Percentiles rank a stretch among this genome's conserved stretches.
These are phyloP conservation scores for Plecturocebus donacophilus DNA, from an alignment of 2,113 vertebrate species.

Conservation along the genomic window DNA sequence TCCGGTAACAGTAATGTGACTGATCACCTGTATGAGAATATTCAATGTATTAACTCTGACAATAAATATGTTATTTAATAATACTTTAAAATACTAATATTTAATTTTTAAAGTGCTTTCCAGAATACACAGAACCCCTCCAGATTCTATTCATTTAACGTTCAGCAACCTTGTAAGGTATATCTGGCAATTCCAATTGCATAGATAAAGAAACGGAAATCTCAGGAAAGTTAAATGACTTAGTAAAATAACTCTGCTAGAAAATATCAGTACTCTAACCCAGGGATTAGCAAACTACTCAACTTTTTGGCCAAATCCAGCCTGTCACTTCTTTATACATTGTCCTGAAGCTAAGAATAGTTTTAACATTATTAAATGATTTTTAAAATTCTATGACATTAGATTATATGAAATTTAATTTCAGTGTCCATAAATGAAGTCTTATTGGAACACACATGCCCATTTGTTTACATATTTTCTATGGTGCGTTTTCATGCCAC, in stretches of 20 bases:
- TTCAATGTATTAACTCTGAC: neutral
- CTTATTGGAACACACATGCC: neutral
- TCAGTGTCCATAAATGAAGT: neutral
- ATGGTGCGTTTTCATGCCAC: neutral
- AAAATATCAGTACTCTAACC: neutral
- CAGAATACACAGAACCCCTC: neutral
- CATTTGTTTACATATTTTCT: neutral
- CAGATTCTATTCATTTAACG: constrained; percentile 29
- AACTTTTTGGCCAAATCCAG: neutral
- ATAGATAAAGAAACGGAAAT: neutral
- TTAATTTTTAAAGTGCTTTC: constrained; percentile 34
- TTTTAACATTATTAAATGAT: constrained; percentile 29
- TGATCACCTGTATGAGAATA: neutral
- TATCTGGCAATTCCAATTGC: neutral
- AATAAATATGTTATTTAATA: neutral
- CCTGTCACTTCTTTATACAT: neutral
- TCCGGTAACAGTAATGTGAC: neutral
- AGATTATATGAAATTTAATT: constrained; percentile 22
- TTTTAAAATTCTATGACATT: neutral
- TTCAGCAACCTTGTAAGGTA: neutral
- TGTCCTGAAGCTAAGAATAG: neutral
- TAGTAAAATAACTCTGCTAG: neutral
- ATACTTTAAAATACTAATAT: constrained; percentile 2
- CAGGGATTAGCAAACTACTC: neutral
- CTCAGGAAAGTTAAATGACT: constrained; percentile 6